Evolutionary conservation across 2,888 invertebrate genomes (phyloP), one percentile per base, ranked within the genome.

Genomic region (Aquatica leii): DNA sequence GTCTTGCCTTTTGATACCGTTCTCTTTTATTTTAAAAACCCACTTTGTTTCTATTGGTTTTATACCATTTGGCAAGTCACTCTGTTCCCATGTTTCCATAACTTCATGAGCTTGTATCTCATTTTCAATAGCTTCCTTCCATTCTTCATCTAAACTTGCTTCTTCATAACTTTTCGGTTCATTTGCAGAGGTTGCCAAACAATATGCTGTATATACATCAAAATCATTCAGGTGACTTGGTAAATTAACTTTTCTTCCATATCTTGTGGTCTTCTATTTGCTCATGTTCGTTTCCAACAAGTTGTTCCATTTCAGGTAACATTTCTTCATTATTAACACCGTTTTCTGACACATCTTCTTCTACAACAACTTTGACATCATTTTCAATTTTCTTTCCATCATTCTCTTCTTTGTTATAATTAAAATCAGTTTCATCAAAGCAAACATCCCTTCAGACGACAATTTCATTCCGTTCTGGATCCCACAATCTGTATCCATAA

Each of bases 31-130:
- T 55, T 63, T 62, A 69, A 69, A 53, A 2, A 53, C 14, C 52
- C 71, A 70, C 62, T 56, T 69, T 40, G 69, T 65, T 18, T 70
- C 62, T 9, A 71, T 70, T 34, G 69, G 50, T 54, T 60, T 64
- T 17, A 61, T 51, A 17, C 34, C 52, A 57, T 61, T 41, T 35
- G 68, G 65, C 63, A 68, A 50, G 12, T 66, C 35, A 40, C 60
- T 51, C 56, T 24, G 50, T 43, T 31, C 41, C 65, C 67, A 68
- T 53, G 68, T 71, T 18, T 65, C 37, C 37, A 58, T 18, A 46
- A 69, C 52, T 52, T 70, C 37, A 17, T 64, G 66, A 11, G 67
- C 34, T 8, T 54, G 35, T 15, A 71, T 11, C 60, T 70, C 71
- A 24, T 63, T 70, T 17, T 65, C 17, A 20, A 71, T 67, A 52